Base-by-base conservation (phyloP, 2,888 invertebrate species). In the Drosophila tripunctata region DNA sequence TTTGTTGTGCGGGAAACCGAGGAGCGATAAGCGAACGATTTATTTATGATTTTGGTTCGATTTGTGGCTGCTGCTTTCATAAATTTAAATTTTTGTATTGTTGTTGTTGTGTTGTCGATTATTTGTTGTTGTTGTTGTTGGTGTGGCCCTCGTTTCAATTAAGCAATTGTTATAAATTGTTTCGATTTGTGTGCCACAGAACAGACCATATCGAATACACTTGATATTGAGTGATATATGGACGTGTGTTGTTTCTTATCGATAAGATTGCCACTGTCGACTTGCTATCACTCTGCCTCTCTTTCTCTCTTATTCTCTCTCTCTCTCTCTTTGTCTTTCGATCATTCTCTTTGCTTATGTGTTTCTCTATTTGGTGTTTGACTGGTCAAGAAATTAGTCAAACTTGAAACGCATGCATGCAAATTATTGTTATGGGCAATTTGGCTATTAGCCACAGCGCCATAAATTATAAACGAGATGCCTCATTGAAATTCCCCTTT, bases 101-200 rank as follows among this genome's bases (percentile, higher is more conserved):
- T 27, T n/a, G n/a, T n/a, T n/a, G 4, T 27, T 27, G 3, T 27
- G 8, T 8, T 27, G 27, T 27, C 8, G 21, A 4, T 21, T 21
- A 4, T 30, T 15, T 8, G 27, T 36, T 14, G 30, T 50, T 14
- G 38, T 27, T 43, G 40, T 41, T 22, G n/a, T n/a, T 66, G 33
- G 43, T 63, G 45, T 79, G 61, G 65, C 62, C 64, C 51, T 63
- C 70, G 63, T 72, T 85, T 79, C 82, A 85, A 82, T 82, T 85
- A 83, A 82, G 79, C 82, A 83, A 82, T 85, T 82, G 79, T 67
- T 82, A 70, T 85, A 82, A 79, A 82, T 78, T 82, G 69, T 82
- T 75, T 62, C 60, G 63, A 67, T 75, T 72, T 45, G 40, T 21
- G 15, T 33, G 51, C 12, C 43, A 47, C 52, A 48, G 15, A 24